phyloP scores from a whole-genome alignment of 2,113 vertebrate species.

The Gavia stellata region DNA sequence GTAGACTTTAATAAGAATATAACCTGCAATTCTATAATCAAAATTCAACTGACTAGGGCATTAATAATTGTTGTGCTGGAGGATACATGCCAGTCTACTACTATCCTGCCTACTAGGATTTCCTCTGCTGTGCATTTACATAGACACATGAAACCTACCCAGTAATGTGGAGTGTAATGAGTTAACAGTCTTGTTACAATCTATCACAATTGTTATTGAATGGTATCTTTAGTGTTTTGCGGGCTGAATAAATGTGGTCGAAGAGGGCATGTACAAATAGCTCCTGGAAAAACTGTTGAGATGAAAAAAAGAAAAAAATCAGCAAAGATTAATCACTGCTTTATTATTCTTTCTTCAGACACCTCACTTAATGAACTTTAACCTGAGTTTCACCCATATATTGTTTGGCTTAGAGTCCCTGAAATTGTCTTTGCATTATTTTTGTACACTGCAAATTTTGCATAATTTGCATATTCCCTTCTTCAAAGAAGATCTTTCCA shows the following conservation, averaged over 20 bases:
- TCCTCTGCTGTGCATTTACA: neutral
- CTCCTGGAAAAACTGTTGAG: neutral
- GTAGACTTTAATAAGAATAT: neutral
- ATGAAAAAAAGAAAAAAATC: too few relatives aligned
- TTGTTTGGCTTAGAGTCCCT: neutral
- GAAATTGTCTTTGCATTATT: neutral
- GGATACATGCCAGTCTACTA: accelerated
- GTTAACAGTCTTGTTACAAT: neutral
- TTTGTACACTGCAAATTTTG: neutral
- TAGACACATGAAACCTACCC: neutral
- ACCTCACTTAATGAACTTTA: neutral
- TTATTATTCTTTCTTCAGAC: neutral
- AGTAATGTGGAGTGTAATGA: neutral
- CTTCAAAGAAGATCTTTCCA: neutral
- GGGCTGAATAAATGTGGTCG: neutral
- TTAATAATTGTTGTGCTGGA: neutral
- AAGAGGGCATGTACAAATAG: neutral
- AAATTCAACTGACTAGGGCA: neutral
- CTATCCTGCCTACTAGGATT: neutral
- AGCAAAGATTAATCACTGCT: neutral
- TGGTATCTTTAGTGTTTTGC: neutral
- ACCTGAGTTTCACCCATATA: neutral
- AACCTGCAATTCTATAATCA: neutral
- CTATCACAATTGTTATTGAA: neutral
- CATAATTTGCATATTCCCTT: neutral